These are phyloP conservation scores for Ecliptopera silaceata DNA, from an alignment of 2,888 invertebrate genomes.

Conservation along the genomic window DNA sequence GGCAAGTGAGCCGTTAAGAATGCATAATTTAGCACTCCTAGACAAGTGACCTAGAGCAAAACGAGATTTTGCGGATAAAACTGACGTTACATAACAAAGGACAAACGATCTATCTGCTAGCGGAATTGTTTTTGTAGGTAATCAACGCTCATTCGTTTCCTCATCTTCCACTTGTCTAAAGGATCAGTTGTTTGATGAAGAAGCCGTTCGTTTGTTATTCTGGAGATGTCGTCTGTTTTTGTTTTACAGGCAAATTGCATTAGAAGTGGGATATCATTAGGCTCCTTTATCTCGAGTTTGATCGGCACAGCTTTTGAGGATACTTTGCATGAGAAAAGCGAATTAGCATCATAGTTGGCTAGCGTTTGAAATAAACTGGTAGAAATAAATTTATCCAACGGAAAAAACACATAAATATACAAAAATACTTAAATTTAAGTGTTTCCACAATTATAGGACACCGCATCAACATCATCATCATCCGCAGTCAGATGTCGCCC, in stretches of 20 bases:
- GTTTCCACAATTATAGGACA: no score
- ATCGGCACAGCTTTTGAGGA: constrained; percentile 6
- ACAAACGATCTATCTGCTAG: no score
- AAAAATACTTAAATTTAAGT: no score
- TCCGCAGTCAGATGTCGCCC: no score
- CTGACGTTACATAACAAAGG: no score
- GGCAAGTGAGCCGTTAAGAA: constrained; percentile 10
- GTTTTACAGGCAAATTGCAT: constrained; percentile 24
- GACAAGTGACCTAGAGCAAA: background rate
- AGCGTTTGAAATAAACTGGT: background rate
- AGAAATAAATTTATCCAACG: no score
- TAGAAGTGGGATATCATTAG: constrained; percentile 22
- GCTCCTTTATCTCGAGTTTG: constrained; percentile 24
- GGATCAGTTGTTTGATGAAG: background rate
- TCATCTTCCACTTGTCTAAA: constrained; percentile 10
- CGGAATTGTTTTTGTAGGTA: background rate
- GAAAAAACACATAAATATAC: no score
- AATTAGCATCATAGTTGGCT: constrained; percentile 8
- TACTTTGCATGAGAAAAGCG: constrained; percentile 25
- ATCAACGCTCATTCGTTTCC: background rate
- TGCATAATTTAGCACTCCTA: constrained; percentile 14
- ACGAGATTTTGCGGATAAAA: no score
- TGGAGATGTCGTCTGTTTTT: constrained; percentile 20
- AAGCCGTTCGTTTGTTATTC: constrained; percentile 20
- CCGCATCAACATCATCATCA: no score